Base-by-base conservation (phyloP, 2,797 vertebrate species). In the Sandelia bainsii region DNA sequence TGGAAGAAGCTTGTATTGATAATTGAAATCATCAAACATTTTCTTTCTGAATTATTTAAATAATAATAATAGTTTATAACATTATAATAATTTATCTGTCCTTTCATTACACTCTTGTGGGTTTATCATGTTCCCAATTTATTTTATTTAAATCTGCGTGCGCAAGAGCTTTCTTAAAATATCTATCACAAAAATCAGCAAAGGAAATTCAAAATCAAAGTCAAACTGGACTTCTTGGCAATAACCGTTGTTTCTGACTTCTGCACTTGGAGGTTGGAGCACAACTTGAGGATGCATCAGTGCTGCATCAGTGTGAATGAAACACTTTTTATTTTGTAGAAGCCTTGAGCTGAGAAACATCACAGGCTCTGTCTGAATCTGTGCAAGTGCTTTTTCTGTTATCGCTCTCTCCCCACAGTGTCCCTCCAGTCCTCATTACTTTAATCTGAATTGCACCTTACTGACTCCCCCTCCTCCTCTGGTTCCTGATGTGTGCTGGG, bases 371-470 rank as follows among this genome's bases (percentile, higher is more conserved):
- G 63, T 39, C 39, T 67, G 42, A 20, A 2, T 19, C 56, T 12
- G 4, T 34, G 37, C 50, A 62, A 48, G 73, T 53, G 48, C 53
- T 17, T 8, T 23, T 64, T 69, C 61, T 80, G 46, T 83, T 75
- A 79, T 77, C 66, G 0, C 51, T 27, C 22, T 20, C 53, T 62
- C 71, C 58, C 48, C 37, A 46, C 59, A 23, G 51, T 58, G 59
- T 71, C 66, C 70, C 67, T 82, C 44, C 60, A 45, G 37, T 62
- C 34, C 63, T 83, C 80, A 59, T 82, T 68, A 75, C 71, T 85
- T 82, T 81, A 83, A 85, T 82, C 77, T 84, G 44, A 65, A 48
- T 61, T 62, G 69, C 72, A 76, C 61, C 72, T 72, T 62, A 12
- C 37, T 54, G 42, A 25, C 54, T 34, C 42, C 34, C n/a, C 23